Percentiles rank a stretch among this genome's conserved stretches.
Conservation (phyloP, 2,113 vertebrate genomes). For the Dipodomys stephensi region DNA sequence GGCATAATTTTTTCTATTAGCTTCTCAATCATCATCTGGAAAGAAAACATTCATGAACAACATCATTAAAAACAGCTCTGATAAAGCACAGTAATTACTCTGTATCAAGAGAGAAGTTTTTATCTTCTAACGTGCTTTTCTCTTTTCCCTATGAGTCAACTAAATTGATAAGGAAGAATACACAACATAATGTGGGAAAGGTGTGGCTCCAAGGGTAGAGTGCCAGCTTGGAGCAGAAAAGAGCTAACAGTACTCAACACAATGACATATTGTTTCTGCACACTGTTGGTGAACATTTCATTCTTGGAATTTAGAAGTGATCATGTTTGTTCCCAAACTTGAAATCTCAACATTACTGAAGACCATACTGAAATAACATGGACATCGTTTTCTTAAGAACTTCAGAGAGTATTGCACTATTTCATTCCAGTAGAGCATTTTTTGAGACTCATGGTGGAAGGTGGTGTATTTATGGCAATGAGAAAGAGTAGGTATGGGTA, state of each 20-base stretch:
- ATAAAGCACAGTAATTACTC: too few relatives aligned
- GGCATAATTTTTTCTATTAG: too few relatives aligned
- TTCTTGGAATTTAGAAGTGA: background rate
- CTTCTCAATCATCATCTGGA: too few relatives aligned
- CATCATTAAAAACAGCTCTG: too few relatives aligned
- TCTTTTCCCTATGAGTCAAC: background rate
- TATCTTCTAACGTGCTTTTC: background rate
- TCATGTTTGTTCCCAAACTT: background rate
- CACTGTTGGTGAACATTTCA: background rate
- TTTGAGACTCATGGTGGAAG: background rate
- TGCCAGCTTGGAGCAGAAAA: too few relatives aligned
- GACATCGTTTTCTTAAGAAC: background rate
- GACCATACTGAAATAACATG: background rate
- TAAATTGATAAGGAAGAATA: background rate
- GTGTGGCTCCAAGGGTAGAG: too few relatives aligned
- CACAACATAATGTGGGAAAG: background rate
- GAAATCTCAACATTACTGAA: background rate
- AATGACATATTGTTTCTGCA: background rate
- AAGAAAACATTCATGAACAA: too few relatives aligned
- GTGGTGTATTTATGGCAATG: background rate
- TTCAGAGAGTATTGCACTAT: background rate
- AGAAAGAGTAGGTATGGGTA: background rate
- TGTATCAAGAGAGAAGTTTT: too few relatives aligned
- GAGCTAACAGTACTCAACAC: too few relatives aligned
- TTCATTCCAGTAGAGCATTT: background rate